Evolutionary conservation across 2,888 invertebrate genomes (phyloP).

Genomic region (Patella depressa): DNA sequence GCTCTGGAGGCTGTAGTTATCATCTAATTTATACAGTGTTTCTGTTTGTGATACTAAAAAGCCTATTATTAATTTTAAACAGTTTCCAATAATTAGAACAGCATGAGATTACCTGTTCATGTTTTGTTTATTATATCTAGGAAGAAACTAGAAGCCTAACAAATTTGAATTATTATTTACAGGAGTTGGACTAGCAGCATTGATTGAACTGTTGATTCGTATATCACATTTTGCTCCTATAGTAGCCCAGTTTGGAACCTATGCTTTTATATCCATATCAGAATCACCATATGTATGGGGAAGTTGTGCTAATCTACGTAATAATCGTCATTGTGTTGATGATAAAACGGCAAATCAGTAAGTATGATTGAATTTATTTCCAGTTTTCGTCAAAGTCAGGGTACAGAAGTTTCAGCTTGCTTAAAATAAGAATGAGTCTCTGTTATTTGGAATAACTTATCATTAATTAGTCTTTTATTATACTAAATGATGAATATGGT

Average conservation of each 20-base stretch:
- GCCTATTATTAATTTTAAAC: too few relatives aligned
- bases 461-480: too few relatives aligned
- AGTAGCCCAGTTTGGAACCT: slow-evolving; percentile 61
- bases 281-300: slow-evolving; percentile 57
- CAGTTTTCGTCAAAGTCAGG: background rate
- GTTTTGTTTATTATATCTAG: too few relatives aligned
- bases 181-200: slow-evolving; percentile 59
- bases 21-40: too few relatives aligned
- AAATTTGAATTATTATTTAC: slow-evolving; percentile 14
- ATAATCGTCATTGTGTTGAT: slow-evolving; percentile 35
- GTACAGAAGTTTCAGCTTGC: background rate
- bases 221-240: slow-evolving; percentile 56
- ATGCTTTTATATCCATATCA: slow-evolving; percentile 57
- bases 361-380: background rate
- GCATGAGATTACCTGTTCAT: too few relatives aligned
- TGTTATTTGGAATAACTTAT: too few relatives aligned
- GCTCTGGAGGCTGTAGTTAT: too few relatives aligned
- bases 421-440: too few relatives aligned
- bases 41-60: too few relatives aligned
- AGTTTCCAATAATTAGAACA: too few relatives aligned
- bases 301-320: slow-evolving; percentile 45
- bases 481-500: too few relatives aligned
- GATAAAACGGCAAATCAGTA: slow-evolving; percentile 28
- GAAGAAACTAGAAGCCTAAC: too few relatives aligned
- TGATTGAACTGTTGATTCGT: slow-evolving; percentile 56